Evolutionary conservation across 2,888 invertebrate genomes (phyloP).

Genomic region (Plebejus argus): DNA sequence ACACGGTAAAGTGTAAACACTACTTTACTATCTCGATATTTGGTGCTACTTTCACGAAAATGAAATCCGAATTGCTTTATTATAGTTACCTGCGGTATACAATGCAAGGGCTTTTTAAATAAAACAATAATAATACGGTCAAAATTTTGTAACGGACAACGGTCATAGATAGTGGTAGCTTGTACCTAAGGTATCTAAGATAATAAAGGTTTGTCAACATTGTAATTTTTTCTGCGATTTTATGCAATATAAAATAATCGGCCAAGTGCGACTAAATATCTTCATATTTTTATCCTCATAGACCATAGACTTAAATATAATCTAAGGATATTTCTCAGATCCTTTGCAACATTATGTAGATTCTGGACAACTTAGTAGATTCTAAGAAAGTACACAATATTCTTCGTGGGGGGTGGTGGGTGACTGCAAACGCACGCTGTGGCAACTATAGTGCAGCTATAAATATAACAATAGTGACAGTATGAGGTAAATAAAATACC

Average conservation of each 20-base stretch:
- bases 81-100: neutral
- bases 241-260: too few species aligned
- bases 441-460: conserved; percentile 8
- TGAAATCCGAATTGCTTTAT: neutral
- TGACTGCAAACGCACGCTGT: neutral
- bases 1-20: neutral
- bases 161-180: neutral
- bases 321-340: neutral
- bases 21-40: conserved; percentile 11
- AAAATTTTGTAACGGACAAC: neutral
- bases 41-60: conserved; percentile 7
- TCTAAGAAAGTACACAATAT: neutral
- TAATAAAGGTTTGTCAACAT: too few species aligned
- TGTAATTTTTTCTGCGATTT: neutral
- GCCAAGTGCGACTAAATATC: too few species aligned
- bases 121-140: neutral
- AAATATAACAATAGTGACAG: conserved; percentile 17
- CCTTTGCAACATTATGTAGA: neutral
- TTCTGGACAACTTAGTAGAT: neutral
- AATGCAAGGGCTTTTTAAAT: neutral
- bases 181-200: neutral
- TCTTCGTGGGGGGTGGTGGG: conserved; percentile 9
- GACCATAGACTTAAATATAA: too few species aligned
- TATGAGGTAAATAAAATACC: conserved; percentile 30
- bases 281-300: too few species aligned